Percentiles rank a stretch among this genome's conserved stretches.
Evolutionary conservation across 92 coral and sea anemone species (phyloP).

Genomic region (Plumapathes pennacea): DNA sequence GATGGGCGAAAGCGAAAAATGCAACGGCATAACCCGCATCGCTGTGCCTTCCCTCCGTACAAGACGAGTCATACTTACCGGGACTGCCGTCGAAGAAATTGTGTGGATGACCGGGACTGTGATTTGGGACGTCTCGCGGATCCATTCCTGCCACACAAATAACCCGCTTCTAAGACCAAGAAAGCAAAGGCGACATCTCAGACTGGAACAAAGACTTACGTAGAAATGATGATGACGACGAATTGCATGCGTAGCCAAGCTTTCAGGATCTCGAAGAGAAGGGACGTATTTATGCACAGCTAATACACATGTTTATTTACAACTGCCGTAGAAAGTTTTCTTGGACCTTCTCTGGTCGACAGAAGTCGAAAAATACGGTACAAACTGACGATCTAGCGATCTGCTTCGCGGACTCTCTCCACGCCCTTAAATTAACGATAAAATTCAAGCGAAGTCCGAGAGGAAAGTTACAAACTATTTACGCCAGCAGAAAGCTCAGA

Average conservation of each 20-base stretch:
- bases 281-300: slow-evolving; percentile 69
- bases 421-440: slow-evolving; percentile 93
- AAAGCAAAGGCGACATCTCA: slow-evolving; percentile 87
- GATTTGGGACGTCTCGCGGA: slow-evolving; percentile 96
- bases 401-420: slow-evolving; percentile 73
- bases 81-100: slow-evolving; percentile 94
- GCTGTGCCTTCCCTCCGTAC: too few species aligned
- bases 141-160: slow-evolving; percentile 71
- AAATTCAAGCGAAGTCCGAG: slow-evolving; percentile 90
- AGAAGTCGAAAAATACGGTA: slow-evolving; percentile 18
- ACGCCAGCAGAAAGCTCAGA: slow-evolving; percentile 84
- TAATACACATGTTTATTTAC: slow-evolving; percentile 91
- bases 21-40: too few species aligned
- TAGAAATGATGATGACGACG: slow-evolving; percentile 75
- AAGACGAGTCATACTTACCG: slow-evolving; percentile 79
- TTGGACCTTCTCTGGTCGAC: slow-evolving; percentile 53
- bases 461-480: slow-evolving; percentile 96
- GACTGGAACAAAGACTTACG: slow-evolving; percentile 78
- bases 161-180: slow-evolving; percentile 59
- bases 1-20: slow-evolving; percentile 17
- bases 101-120: slow-evolving; percentile 97
- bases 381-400: slow-evolving; percentile 43
- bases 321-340: slow-evolving; percentile 63
- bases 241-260: slow-evolving; percentile 76
- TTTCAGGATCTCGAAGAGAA: slow-evolving; percentile 74